A percentile compares a stretch with the other conserved stretches of the same genome.
These are phyloP conservation scores for Diachrysia chrysitis DNA, from an alignment of 2,888 invertebrate species.

Conservation along the genomic window DNA sequence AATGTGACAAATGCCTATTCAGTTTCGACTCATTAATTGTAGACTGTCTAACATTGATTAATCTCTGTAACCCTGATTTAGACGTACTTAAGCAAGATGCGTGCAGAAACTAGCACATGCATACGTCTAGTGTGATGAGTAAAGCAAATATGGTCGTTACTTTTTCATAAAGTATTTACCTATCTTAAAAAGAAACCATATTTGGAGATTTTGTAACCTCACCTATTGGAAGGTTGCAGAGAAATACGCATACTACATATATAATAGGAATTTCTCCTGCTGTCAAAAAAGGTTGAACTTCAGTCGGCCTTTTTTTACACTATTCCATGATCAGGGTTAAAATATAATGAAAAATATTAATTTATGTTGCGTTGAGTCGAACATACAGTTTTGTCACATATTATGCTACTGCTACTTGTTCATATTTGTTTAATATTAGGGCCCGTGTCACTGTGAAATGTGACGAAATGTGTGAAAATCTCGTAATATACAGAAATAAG, in stretches of 20 bases:
- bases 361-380: background rate
- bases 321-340: too few relatives aligned
- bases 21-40: conserved; percentile 34
- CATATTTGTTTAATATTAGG: conserved; percentile 26
- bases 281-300: too few relatives aligned
- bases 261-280: too few relatives aligned
- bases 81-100: conserved; percentile 9
- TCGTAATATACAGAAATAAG: conserved; percentile 35
- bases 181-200: background rate
- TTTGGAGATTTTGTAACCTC: background rate
- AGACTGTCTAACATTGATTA: conserved; percentile 13
- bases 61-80: conserved; percentile 31
- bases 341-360: background rate
- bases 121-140: conserved; percentile 13
- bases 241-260: too few relatives aligned
- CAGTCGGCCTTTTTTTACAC: too few relatives aligned
- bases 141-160: conserved; percentile 21
- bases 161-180: background rate
- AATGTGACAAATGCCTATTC: conserved; percentile 26
- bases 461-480: conserved; percentile 46
- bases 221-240: background rate
- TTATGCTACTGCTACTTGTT: conserved; percentile 7
- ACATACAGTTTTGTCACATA: conserved; percentile 5
- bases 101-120: conserved; percentile 34
- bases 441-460: conserved; percentile 7